Evolutionary conservation across 2,797 vertebrate genomes (phyloP), one percentile per base, ranked within the genome.

Genomic region (Pangasius larnaudii): DNA sequence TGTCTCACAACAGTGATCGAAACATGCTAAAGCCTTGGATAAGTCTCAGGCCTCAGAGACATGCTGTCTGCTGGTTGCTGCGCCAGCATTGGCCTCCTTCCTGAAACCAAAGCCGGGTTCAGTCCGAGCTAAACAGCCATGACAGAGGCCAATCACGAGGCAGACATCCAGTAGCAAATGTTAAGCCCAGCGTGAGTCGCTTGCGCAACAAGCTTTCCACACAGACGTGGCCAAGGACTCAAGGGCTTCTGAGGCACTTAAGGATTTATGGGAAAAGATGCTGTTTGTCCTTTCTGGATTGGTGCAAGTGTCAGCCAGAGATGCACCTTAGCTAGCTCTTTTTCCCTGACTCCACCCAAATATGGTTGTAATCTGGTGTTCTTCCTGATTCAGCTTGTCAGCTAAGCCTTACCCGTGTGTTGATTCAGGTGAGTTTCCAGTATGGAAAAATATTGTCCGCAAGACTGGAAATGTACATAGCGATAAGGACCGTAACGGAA

Each of bases 101-200:
- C 75, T 80, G 77, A 86, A 89, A 86, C 84, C 87, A 85, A 88
- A 90, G 88, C 89, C 83, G 84, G 63, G 49, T 58, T 84, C 80
- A 87, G 63, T 86, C 59, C 74, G 65, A 8, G 10, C 75, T 91
- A 88, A 89, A 77, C 59, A 51, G 67, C 69, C 86, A 84, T 89
- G 85, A 88, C 89, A 89, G 90, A 58, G 51, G 71, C 81, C 49
- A 53, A 65, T 86, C 85, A 86, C 75, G 46, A 91, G 88, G 88
- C 75, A 71, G 83, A 87, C 87, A 82, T 93, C 90, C 93, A 93
- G 90, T 91, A 92, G 93, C 86, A 91, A 94, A 94, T 91, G 90
- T 93, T 94, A 94, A 95, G 94, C 92, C 91, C 90, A 89, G 92
- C 72, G 61, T 95, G 91, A 95, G 94, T 89, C 90, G 58, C 91